phyloP scores from a whole-genome alignment of 2,888 invertebrate genomes.

The Trachelus iudaicus region DNA sequence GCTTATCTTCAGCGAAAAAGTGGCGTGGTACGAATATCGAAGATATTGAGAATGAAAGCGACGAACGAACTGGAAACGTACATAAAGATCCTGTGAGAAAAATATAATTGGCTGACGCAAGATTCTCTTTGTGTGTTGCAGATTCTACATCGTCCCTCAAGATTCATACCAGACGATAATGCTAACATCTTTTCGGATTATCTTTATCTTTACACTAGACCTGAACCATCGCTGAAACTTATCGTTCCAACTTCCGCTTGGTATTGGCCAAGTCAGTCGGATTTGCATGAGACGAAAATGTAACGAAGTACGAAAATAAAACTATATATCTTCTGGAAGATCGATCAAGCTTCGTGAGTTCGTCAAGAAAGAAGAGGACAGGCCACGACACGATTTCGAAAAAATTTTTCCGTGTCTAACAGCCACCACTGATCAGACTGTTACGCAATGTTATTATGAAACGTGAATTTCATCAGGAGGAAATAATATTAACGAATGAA shows the following conservation, averaged over 20 bases:
- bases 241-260: background rate
- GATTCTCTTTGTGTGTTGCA: background rate
- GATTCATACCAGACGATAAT: background rate
- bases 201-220: background rate
- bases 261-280: background rate
- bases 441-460: background rate
- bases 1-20: background rate
- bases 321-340: background rate
- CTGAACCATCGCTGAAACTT: background rate
- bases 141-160: background rate
- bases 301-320: background rate
- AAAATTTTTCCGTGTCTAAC: background rate
- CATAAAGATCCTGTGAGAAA: background rate
- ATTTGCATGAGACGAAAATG: background rate
- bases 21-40: background rate
- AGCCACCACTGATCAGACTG: background rate
- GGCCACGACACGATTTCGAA: background rate
- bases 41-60: background rate
- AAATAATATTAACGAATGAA: background rate
- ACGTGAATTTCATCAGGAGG: background rate
- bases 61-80: background rate
- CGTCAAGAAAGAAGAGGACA: background rate
- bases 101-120: background rate
- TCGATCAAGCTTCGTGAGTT: background rate
- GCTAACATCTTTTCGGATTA: background rate